Conservation (phyloP, 2,888 invertebrate genomes). For the Cosmorhoe ocellata region DNA sequence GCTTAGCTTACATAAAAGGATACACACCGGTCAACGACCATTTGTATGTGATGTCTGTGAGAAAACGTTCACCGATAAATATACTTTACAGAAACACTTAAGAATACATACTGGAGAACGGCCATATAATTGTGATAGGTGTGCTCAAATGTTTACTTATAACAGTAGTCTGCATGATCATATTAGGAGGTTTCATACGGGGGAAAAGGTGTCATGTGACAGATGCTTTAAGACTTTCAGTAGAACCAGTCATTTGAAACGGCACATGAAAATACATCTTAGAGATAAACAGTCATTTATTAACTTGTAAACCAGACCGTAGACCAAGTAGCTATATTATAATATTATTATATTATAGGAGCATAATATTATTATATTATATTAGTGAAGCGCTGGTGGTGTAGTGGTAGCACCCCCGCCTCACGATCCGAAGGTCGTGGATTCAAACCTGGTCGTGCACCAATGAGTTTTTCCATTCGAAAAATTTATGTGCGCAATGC, state of each 20-base stretch:
- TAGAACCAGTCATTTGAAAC: slow-evolving; percentile 9
- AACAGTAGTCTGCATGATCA: slow-evolving; percentile 12
- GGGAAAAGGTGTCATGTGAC: slow-evolving; percentile 11
- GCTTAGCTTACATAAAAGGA: slow-evolving; percentile 3
- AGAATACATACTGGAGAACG: slow-evolving; percentile 17
- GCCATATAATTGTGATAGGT: slow-evolving; percentile 18
- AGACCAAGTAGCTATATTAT: too few relatives aligned
- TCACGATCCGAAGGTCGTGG: too few relatives aligned
- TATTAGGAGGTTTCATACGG: slow-evolving; percentile 11
- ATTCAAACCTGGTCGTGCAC: too few relatives aligned
- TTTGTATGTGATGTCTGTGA: slow-evolving; percentile 14
- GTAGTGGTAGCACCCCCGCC: too few relatives aligned
- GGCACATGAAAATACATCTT: slow-evolving; percentile 19
- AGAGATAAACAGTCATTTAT: slow-evolving; percentile 11
- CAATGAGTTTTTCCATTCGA: too few relatives aligned
- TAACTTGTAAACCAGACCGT: slow-evolving; percentile 1
- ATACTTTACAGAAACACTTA: slow-evolving; percentile 18
- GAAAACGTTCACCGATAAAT: slow-evolving; percentile 12
- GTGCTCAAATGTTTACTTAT: slow-evolving; percentile 3
- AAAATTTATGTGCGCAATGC: too few relatives aligned
- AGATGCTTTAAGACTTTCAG: slow-evolving; percentile 13
- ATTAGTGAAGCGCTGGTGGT: too few relatives aligned
- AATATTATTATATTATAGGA: too few relatives aligned
- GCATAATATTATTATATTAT: too few relatives aligned
- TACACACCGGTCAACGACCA: slow-evolving; percentile 5